Evolutionary conservation across 2,113 vertebrate genomes (phyloP), one percentile per base, ranked within the genome.

Genomic region (Phoxinus phoxinus): DNA sequence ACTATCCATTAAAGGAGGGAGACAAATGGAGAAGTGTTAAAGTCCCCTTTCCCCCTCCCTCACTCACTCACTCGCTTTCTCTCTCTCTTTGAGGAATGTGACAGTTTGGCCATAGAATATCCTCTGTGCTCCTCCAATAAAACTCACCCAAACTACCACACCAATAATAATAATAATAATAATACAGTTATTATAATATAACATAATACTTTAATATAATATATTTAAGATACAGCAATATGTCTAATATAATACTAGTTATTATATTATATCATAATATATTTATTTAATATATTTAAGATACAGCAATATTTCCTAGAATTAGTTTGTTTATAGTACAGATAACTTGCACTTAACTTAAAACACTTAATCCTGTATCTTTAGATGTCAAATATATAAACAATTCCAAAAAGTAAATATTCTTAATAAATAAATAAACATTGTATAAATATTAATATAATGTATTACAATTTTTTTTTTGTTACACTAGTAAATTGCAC

Each of bases 71-170:
- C 85, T 37, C 71, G 35, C 82, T 81, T 69, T 81, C 84, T 76
- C 32, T 85, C 85, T 63, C 81, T 86, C 84, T 87, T 89, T 88
- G 88, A 93, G 92, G 93, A 93, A 94, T 95, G 92, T 93, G 90
- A 91, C 91, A 86, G 83, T 90, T 87, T 91, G 90, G 86, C 90
- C 89, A 58, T 89, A 89, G 90, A 87, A 25, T 85, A 85, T 85
- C 87, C 32, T 63, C 59, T 81, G 85, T 88, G 87, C 88, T 76
- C 30, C 41, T 51, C 5, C 25, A 25, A 25, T 23, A 25, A 19
- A 35, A 71, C 25, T 32, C 69, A 63, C 10, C 30, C 35, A 23
- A 35, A 79, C 35, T 15, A 76, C 19, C 32, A 75, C 23, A 48
- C 63, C 63, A 69, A 56, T 63, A 53, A 58, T 37, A 77, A 21